A percentile compares a stretch with the other conserved stretches of the same genome.
Evolutionary conservation across 2,113 vertebrate genomes (phyloP).

Genomic region (Girardinichthys multiradiatus): DNA sequence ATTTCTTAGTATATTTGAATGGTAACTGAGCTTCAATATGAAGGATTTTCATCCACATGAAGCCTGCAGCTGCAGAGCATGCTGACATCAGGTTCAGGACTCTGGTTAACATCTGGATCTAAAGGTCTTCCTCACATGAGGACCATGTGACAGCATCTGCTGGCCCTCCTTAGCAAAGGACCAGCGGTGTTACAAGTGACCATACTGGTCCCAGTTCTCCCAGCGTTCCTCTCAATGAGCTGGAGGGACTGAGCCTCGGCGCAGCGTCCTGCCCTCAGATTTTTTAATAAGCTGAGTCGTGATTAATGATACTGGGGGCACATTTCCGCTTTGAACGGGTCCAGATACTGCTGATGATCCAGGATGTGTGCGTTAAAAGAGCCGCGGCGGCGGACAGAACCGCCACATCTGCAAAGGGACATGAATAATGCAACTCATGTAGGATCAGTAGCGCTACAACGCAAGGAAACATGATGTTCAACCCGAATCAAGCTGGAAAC

Average conservation of each 20-base stretch:
- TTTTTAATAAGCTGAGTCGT: slow-evolving; percentile 24
- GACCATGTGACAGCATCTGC: slow-evolving; percentile 8
- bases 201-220: slow-evolving; percentile 30
- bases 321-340: neutral
- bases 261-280: slow-evolving; percentile 3
- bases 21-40: too few species aligned
- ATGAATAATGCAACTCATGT: slow-evolving; percentile 76
- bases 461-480: slow-evolving; percentile 40
- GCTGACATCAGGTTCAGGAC: too few species aligned
- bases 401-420: slow-evolving; percentile 54
- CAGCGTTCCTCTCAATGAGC: slow-evolving; percentile 3
- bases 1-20: too few species aligned
- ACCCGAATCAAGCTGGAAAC: slow-evolving; percentile 6
- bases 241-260: slow-evolving; percentile 5
- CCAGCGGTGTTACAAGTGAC: slow-evolving; percentile 20
- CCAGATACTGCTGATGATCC: neutral
- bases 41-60: too few species aligned
- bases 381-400: slow-evolving; percentile 3
- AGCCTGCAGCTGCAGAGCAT: too few species aligned
- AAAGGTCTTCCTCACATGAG: too few species aligned
- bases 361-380: neutral
- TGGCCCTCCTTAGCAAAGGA: slow-evolving; percentile 20
- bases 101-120: too few species aligned
- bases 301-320: slow-evolving; percentile 6
- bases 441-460: slow-evolving; percentile 46